Conservation (phyloP, 2,113 vertebrate species). For the Strix uralensis region DNA sequence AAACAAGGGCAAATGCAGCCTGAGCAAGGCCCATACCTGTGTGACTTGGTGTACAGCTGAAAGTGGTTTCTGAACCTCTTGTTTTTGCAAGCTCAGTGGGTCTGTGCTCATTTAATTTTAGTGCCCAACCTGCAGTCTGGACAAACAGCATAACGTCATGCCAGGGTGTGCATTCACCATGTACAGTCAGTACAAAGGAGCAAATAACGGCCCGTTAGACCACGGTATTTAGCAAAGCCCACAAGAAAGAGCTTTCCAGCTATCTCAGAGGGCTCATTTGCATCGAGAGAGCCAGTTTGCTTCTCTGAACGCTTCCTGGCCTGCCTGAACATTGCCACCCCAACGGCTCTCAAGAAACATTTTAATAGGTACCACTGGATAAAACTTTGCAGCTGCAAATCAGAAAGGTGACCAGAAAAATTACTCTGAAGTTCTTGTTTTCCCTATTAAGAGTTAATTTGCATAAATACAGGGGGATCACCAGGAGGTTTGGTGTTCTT, state of each 20-base stretch:
- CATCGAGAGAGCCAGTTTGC: neutral
- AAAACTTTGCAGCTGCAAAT: neutral
- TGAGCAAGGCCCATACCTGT: no score
- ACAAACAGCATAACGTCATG: neutral
- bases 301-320: neutral
- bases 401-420: neutral
- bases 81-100: neutral
- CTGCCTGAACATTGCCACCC: neutral
- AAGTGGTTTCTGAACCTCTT: neutral
- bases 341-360: neutral
- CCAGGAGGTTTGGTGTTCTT: neutral
- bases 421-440: neutral
- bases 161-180: neutral
- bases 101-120: neutral
- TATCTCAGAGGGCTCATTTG: constrained; percentile 7
- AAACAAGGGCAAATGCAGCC: neutral
- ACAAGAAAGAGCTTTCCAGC: constrained; percentile 7
- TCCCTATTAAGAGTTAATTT: neutral
- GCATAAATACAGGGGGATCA: neutral
- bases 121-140: neutral
- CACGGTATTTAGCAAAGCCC: neutral
- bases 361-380: neutral
- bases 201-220: neutral
- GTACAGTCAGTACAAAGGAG: neutral
- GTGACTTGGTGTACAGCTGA: neutral